These are phyloP conservation scores for Sycobia sp. DNA, from an alignment of 1,140 invertebrate genomes.

Conservation along the genomic window DNA sequence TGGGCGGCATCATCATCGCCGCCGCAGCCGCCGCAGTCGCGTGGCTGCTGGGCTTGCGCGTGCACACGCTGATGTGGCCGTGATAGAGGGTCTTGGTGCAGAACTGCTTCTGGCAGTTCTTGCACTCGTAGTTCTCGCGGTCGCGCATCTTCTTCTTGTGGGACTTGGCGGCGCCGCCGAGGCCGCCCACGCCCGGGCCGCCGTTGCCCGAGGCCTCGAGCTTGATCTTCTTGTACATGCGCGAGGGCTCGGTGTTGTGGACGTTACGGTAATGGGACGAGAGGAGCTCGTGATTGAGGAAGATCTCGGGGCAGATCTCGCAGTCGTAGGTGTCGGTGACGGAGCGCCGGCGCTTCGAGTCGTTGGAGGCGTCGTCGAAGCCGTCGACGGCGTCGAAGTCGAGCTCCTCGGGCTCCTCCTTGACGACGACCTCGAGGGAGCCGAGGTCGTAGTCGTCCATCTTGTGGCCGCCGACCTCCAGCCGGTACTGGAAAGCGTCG, in stretches of 20 bases:
- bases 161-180: conserved; percentile 24
- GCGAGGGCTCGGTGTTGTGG: conserved; percentile 52
- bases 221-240: conserved; percentile 52
- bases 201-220: conserved; percentile 25
- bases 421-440: conserved; percentile 44
- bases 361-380: conserved; percentile 43
- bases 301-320: conserved; percentile 59
- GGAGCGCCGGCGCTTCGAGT: conserved; percentile 44
- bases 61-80: conserved; percentile 53
- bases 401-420: conserved; percentile 56
- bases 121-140: conserved; percentile 54
- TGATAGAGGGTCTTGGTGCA: conserved; percentile 53
- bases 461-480: conserved; percentile 40
- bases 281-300: conserved; percentile 51
- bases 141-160: conserved; percentile 39
- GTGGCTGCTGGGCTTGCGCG: conserved; percentile 36
- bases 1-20: too few relatives aligned
- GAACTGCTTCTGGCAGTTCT: conserved; percentile 56
- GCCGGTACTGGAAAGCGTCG: conserved; percentile 50
- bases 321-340: conserved; percentile 53
- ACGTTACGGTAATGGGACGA: conserved; percentile 53
- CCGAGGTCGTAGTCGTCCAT: conserved; percentile 34
- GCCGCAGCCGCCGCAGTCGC: conserved; percentile 17
- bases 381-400: conserved; percentile 50
- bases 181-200: too few relatives aligned